Evolutionary conservation across 92 coral and sea anemone genomes (phyloP).

Genomic region (Porites divaricata): DNA sequence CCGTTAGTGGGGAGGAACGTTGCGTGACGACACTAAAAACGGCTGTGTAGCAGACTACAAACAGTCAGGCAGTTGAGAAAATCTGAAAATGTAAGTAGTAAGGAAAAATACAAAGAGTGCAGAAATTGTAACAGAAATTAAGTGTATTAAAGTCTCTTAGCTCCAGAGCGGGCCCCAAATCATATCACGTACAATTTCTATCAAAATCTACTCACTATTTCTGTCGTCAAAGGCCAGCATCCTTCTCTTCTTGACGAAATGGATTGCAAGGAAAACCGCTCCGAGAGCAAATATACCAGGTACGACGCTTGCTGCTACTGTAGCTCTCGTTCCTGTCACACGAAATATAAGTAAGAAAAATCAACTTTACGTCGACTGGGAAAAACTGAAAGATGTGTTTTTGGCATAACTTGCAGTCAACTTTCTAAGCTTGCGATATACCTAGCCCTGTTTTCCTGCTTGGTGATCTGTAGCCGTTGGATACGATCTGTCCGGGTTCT

Average conservation of each 20-base stretch:
- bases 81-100: too few species aligned
- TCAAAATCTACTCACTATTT: background rate
- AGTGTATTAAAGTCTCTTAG: background rate
- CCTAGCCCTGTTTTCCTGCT: background rate
- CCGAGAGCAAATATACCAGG: background rate
- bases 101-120: too few species aligned
- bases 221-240: background rate
- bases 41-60: too few species aligned
- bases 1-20: too few species aligned
- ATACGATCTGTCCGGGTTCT: too few species aligned
- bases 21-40: too few species aligned
- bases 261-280: background rate
- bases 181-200: background rate
- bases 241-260: background rate
- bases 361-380: background rate
- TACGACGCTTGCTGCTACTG: background rate
- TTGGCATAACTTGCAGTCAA: background rate
- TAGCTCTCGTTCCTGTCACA: background rate
- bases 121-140: background rate
- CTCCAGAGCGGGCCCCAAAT: background rate
- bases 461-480: background rate
- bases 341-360: background rate
- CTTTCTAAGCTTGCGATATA: background rate
- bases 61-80: too few species aligned
- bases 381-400: background rate